These are phyloP conservation scores for Pyralis farinalis DNA, from an alignment of 2,888 invertebrate genomes.

Conservation along the genomic window DNA sequence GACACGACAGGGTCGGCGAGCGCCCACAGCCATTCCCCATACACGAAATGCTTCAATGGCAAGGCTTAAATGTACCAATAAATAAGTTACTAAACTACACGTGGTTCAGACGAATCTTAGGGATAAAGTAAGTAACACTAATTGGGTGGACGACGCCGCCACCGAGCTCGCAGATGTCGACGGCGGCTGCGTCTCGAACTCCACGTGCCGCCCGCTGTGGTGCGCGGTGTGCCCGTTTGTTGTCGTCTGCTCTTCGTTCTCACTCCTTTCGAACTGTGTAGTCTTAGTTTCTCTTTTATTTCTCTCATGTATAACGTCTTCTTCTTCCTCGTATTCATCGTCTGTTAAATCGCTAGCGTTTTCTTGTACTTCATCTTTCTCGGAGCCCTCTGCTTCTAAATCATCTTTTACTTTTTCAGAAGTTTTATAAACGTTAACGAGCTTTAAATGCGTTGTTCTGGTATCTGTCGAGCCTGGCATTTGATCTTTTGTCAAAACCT, in stretches of 20 bases:
- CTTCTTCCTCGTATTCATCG: conserved; percentile 30
- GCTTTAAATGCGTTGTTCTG: conserved; percentile 57
- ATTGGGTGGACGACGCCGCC: conserved; percentile 29
- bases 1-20: conserved; percentile 11
- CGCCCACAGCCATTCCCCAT: conserved; percentile 35
- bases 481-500: conserved; percentile 19
- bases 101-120: conserved; percentile 40
- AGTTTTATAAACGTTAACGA: conserved; percentile 46
- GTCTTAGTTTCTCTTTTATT: conserved; percentile 51
- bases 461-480: conserved; percentile 20
- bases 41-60: conserved; percentile 73
- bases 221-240: conserved; percentile 31
- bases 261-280: conserved; percentile 51
- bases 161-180: conserved; percentile 18
- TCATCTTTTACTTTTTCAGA: conserved; percentile 35
- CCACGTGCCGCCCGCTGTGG: conserved; percentile 38
- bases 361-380: conserved; percentile 34
- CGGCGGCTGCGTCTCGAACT: conserved; percentile 34
- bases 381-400: conserved; percentile 45
- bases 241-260: conserved; percentile 41
- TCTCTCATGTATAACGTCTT: conserved; percentile 21
- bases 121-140: conserved; percentile 43
- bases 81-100: conserved; percentile 53
- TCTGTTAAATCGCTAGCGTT: conserved; percentile 32
- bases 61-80: conserved; percentile 67